Evolutionary conservation across 53 echinoderm and acorn worm species (phyloP), one percentile per base, ranked within the genome.

Genomic region (Echinometra lucunter): DNA sequence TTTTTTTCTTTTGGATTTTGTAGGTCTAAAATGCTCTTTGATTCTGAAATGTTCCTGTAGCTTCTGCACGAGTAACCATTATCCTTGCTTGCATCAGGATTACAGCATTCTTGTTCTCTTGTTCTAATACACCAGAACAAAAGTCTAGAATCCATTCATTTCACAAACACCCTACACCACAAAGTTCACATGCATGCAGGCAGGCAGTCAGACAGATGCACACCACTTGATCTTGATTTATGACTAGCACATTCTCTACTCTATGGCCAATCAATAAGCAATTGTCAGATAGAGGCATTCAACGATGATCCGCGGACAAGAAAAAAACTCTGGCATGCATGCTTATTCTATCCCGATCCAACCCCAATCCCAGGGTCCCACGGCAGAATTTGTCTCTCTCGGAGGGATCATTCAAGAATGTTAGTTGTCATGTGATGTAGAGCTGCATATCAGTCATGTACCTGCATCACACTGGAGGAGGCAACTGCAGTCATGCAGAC

Each of bases 271-370:
- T 91, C 91, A 91, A 91, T 91, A 91, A 66, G 91, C 69, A 69
- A 91, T 91, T 91, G 91, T 91, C 91, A 91, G 69, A 91, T 38
- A 16, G 45, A 42, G 69, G 91, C 91, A 91, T 91, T 91, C 21
- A 28, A 69, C 70, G n/a, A 91, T 37, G 34, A 40, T 90, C 28
- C 66, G 23, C 27, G 70, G 2, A 91, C 30, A 40, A 69, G 2
- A 89, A 28, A 57, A 89, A 63, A 90, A 58, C 9, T 18, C 45
- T 30, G 25, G 45, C 85, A 49, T 45, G 45, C 85, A 49, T 45
- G 81, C 38, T 44, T 81, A 38, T 81, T 81, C 81, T 49, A 2
- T 49, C 85, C n/a, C 85, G 27, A 45, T 85, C 85, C 47, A 28
- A 78, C n/a, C 85, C 85, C 47, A 30, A 13, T 81, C 85, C 85